Evolutionary conservation across 2,888 invertebrate genomes (phyloP), one percentile per base, ranked within the genome.

Genomic region (Platerodrilus igneus): DNA sequence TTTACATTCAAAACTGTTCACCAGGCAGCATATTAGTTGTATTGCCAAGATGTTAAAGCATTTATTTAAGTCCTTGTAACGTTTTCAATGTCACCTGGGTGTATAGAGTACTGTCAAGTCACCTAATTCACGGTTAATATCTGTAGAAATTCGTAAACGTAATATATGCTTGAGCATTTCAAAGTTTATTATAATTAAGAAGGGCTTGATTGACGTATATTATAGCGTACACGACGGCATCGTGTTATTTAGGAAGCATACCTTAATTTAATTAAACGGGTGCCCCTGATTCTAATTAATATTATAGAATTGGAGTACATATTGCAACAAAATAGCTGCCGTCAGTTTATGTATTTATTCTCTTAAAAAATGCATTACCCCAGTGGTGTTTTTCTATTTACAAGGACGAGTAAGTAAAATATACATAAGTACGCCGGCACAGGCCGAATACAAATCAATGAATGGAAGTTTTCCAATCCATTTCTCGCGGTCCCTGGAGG

Each of bases 401-500:
- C 38, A 41, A 37, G 44, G 34, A 41, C 45, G 42, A 50, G 55
- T 55, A 58, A 57, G 53, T 58, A 59, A 62, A n/a, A 63, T 62
- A 63, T 62, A 56, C 56, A 45, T 42, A 47, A 56, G 57, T 47
- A 51, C 55, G 60, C 57, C 36, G 41, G 46, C 59, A 59, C 59
- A 53, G 45, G 52, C 52, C 62, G 66, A 63, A 64, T 64, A 67
- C 67, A 67, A 67, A 67, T 67, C 67, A 66, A 67, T 67, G 67
- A 64, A 65, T 65, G 60, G 64, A 66, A 66, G 62, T 67, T 67
- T 67, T 66, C 67, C 66, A 67, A 66, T 66, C 67, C 66, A 66
- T 67, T 67, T 66, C 64, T 51, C 53, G 27, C 48, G 41, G 45
- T 50, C 57, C 53, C 57, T 32, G 41, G 50, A 49, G 57, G 47